These are phyloP conservation scores for Dendrolimus punctatus DNA, from an alignment of 1,140 invertebrate genomes.

Conservation along the genomic window DNA sequence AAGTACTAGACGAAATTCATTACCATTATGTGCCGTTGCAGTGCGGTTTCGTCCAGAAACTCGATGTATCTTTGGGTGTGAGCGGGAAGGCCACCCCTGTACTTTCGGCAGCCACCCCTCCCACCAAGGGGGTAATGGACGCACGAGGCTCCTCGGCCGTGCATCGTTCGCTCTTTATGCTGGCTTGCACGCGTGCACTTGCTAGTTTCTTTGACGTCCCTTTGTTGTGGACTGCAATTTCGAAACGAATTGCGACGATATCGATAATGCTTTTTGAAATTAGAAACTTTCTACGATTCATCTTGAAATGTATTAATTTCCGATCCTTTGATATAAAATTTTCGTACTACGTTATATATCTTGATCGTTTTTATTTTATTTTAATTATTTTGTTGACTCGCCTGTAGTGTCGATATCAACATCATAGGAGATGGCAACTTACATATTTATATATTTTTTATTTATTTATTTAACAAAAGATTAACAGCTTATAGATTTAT, in stretches of 20 bases:
- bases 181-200: constrained; percentile 61
- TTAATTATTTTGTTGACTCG: too few relatives aligned
- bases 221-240: constrained; percentile 69
- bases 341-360: neutral
- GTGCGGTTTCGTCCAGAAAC: constrained; percentile 61
- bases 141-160: constrained; percentile 59
- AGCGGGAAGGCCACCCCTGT: constrained; percentile 40
- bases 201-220: constrained; percentile 67
- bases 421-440: too few relatives aligned
- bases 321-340: constrained; percentile 5
- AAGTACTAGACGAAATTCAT: constrained; percentile 46
- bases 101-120: constrained; percentile 42
- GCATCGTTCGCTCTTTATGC: constrained; percentile 58
- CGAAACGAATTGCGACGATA: constrained; percentile 33
- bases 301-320: constrained; percentile 4
- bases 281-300: too few relatives aligned
- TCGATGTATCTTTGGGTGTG: constrained; percentile 64
- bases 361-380: too few relatives aligned
- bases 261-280: constrained; percentile 27
- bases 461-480: too few relatives aligned
- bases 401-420: too few relatives aligned
- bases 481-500: too few relatives aligned
- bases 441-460: too few relatives aligned
- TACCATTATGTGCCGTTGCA: constrained; percentile 46
- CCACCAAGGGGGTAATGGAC: constrained; percentile 53